Evolutionary conservation across 2,797 vertebrate species (phyloP), one percentile per base, ranked within the genome.

Genomic region (Chaenodraco wilsoni): DNA sequence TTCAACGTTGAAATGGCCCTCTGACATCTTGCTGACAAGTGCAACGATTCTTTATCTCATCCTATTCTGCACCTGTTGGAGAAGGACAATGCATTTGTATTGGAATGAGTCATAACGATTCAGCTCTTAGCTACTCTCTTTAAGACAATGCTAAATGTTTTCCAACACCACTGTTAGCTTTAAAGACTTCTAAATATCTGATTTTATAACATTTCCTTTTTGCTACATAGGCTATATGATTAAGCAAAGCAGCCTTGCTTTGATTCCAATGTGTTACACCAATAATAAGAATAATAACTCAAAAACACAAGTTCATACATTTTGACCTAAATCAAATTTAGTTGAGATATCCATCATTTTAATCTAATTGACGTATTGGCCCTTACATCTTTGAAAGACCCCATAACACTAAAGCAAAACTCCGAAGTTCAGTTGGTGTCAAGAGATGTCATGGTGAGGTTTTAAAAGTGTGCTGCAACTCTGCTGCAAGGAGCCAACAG

Each of bases 11-110:
- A n/a, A 70, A 33, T 57, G 14, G 9, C 13, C 37, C 1, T 61
- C 40, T 46, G 61, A 66, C 43, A 45, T 62, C 17, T 44, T 37
- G 40, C 17, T 72, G 68, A 43, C 48, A 31, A 54, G 27, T 37
- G 50, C 43, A 59, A 44, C 33, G 43, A 64, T 45, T 51, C 9
- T 69, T 3, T 21, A 44, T 51, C 33, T 62, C 27, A 17, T 62
- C 62, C 16, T 13, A 55, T 60, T 54, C 37, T 79, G 60, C 54
- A 69, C 41, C 33, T 79, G 65, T 74, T 69, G 64, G 46, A 67
- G 19, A 40, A 44, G 3, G 17, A 15, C 21, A 27, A 31, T 49
- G 15, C 11, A 21, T 54, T 48, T 31, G 27, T 37, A 14, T 52
- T 40, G 15, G 5, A n/a, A 40, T 9, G 56, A 19, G 40, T 43